These are phyloP conservation scores for Agrochola circellaris DNA, from an alignment of 2,888 invertebrate genomes.

Conservation along the genomic window DNA sequence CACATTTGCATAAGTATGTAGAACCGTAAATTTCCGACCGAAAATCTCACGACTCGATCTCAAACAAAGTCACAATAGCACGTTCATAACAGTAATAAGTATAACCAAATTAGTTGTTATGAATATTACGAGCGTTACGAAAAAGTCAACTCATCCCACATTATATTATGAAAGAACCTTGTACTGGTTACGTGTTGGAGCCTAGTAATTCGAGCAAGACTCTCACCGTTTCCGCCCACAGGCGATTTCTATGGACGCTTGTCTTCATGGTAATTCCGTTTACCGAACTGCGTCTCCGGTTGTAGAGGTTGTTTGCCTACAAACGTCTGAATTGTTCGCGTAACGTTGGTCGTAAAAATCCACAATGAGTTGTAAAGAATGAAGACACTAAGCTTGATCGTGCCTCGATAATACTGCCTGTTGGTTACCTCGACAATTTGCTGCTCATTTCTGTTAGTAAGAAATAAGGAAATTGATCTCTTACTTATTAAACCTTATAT, in stretches of 20 bases:
- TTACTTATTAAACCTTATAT: too few relatives aligned
- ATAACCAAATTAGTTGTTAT: constrained; percentile 53
- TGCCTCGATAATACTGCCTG: constrained; percentile 54
- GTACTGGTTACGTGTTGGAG: constrained; percentile 75
- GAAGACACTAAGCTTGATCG: constrained; percentile 65
- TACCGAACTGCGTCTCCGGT: constrained; percentile 75
- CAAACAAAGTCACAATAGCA: constrained; percentile 51
- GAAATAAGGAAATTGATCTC: constrained; percentile 23
- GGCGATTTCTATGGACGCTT: constrained; percentile 73
- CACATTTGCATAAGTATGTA: constrained; percentile 49
- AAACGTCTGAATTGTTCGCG: constrained; percentile 67
- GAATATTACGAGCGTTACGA: constrained; percentile 62
- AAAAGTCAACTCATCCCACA: constrained; percentile 74
- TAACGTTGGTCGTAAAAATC: constrained; percentile 68
- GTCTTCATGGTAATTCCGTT: constrained; percentile 79
- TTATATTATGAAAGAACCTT: constrained; percentile 78
- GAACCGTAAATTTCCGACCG: constrained; percentile 41
- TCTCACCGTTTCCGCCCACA: constrained; percentile 81
- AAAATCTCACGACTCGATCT: constrained; percentile 55
- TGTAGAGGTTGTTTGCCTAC: constrained; percentile 75
- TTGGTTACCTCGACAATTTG: constrained; percentile 8
- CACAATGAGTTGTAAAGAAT: constrained; percentile 68
- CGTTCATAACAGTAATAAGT: constrained; percentile 41
- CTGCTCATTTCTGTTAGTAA: constrained; percentile 27
- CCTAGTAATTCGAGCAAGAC: constrained; percentile 69